Evolutionary conservation across 1,140 invertebrate species (phyloP).

Genomic region (Eupristina koningsbergeri): DNA sequence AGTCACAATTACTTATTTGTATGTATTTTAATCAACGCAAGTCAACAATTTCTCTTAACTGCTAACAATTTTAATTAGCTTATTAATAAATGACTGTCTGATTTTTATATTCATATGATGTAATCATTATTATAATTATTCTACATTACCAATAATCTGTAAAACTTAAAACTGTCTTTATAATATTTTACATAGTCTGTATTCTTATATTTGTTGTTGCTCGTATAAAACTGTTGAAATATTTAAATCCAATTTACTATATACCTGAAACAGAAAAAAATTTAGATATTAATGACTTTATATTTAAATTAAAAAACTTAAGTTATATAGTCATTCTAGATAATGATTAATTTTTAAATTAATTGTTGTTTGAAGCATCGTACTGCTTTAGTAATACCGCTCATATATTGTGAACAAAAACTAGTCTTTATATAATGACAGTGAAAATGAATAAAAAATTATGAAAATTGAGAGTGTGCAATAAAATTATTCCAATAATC

Average conservation of each 20-base stretch:
- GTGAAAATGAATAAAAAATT: constrained; percentile 2
- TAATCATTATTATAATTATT: neutral
- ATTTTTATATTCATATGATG: neutral
- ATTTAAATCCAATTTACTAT: neutral
- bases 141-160: neutral
- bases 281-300: neutral
- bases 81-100: no score
- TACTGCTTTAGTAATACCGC: neutral
- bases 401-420: neutral
- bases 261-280: constrained; percentile 42
- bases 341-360: neutral
- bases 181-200: neutral
- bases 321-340: neutral
- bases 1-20: no score
- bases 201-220: neutral
- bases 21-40: no score
- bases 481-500: neutral
- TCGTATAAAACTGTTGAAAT: neutral
- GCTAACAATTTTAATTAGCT: no score
- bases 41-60: no score
- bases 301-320: constrained; percentile 13
- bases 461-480: constrained; percentile 1
- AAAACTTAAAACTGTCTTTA: neutral
- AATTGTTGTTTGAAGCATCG: neutral
- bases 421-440: neutral